Conservation (phyloP, 2,797 vertebrate species). For the Danio aesculapii region DNA sequence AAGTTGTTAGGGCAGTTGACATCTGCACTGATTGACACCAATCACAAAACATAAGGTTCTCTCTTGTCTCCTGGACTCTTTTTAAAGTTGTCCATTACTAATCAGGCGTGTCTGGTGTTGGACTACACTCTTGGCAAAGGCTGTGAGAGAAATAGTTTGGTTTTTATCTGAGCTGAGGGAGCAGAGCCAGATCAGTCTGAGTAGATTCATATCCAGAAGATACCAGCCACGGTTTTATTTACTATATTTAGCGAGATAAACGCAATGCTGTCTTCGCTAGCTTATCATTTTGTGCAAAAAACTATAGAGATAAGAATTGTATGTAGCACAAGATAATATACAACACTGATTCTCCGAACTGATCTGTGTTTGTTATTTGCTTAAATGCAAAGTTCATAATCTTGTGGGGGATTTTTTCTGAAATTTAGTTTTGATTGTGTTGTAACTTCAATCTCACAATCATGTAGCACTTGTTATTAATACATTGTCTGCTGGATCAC, state of each 20-base stretch:
- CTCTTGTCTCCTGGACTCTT: constrained; percentile 21
- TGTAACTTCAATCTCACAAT: no score
- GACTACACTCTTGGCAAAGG: constrained; percentile 35
- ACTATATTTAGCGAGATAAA: neutral
- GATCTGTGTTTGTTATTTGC: neutral
- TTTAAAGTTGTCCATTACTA: constrained; percentile 17
- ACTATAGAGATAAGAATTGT: neutral
- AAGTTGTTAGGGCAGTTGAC: neutral
- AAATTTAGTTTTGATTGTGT: no score
- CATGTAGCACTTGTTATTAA: no score
- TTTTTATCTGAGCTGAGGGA: constrained; percentile 30
- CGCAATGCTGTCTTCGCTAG: no score
- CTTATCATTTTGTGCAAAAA: neutral
- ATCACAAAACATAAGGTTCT: constrained; percentile 18
- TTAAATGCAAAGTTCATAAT: no score
- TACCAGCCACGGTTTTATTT: neutral
- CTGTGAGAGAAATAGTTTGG: constrained; percentile 36
- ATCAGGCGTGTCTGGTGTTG: constrained; percentile 46
- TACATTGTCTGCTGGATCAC: no score
- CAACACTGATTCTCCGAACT: neutral
- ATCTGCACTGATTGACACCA: constrained; percentile 12
- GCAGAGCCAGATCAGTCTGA: constrained; percentile 11
- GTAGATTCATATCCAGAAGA: neutral
- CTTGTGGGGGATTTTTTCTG: no score
- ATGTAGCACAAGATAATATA: neutral